Conservation (phyloP, 2,797 vertebrate genomes). For the Gymnothorax javanicus region DNA sequence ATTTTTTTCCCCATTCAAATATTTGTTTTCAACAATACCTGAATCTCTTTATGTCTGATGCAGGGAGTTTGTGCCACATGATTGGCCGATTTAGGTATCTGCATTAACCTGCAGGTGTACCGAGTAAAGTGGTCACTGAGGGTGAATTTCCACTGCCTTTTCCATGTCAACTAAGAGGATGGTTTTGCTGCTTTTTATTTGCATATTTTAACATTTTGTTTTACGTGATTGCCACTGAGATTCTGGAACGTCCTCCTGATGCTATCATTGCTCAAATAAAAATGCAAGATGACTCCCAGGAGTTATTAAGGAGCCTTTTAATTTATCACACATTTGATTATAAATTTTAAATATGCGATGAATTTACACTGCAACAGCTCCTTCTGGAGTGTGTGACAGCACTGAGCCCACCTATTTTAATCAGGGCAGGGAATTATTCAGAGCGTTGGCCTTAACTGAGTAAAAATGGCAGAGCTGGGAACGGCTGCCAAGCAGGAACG, state of each 20-base stretch:
- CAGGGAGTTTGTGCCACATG: too few relatives aligned
- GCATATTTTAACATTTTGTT: not conserved
- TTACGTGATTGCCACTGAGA: not conserved
- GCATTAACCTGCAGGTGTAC: too few relatives aligned
- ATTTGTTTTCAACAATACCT: too few relatives aligned
- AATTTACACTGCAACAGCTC: not conserved
- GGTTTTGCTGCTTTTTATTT: not conserved
- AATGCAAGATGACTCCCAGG: not conserved
- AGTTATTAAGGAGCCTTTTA: not conserved
- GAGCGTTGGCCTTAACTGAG: not conserved
- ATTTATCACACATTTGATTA: not conserved
- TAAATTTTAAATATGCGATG: not conserved
- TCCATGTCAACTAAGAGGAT: not conserved
- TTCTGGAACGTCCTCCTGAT: not conserved
- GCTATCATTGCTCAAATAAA: not conserved
- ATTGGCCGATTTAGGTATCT: too few relatives aligned
- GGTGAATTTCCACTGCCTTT: too few relatives aligned
- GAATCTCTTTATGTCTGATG: too few relatives aligned
- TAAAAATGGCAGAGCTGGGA: not conserved
- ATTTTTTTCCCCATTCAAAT: too few relatives aligned
- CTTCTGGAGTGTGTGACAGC: not conserved
- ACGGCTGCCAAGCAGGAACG: conserved; percentile 37
- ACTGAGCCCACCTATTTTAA: not conserved
- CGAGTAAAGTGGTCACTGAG: too few relatives aligned
- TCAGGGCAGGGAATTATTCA: not conserved